Percentiles rank a stretch among this genome's conserved stretches.
Conservation (phyloP, 2,113 vertebrate species). For the Bagarius yarrelli region DNA sequence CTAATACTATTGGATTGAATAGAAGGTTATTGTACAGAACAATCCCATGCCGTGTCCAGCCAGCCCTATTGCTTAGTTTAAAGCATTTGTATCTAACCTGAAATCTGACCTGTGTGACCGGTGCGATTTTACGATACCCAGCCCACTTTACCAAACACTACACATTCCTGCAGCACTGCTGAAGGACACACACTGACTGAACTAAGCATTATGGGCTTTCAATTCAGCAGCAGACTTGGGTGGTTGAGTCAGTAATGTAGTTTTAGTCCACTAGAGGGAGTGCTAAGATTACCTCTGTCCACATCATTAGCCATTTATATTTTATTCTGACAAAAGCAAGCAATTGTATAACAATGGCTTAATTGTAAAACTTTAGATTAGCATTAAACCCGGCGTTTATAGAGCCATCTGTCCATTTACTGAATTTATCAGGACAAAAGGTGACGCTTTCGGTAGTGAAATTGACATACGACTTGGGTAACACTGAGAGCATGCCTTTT, state of each 20-base stretch:
- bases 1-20: background rate
- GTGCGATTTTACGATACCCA: constrained; percentile 20
- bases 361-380: constrained; percentile 9
- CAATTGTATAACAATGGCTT: constrained; percentile 4
- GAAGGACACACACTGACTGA: constrained; percentile 7
- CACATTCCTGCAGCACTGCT: constrained; percentile 23
- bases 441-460: background rate
- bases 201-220: background rate
- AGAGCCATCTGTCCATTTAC: constrained; percentile 4
- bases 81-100: background rate
- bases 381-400: background rate
- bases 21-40: background rate
- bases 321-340: background rate
- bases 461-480: background rate
- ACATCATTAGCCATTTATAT: background rate
- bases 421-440: constrained; percentile 7
- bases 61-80: background rate
- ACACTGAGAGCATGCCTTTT: background rate
- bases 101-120: constrained; percentile 24
- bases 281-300: background rate
- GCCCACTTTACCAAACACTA: constrained; percentile 7
- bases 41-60: constrained; percentile 8
- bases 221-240: background rate
- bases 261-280: constrained; percentile 28
- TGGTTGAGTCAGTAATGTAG: background rate